These are phyloP conservation scores for Saturnia pavonia DNA, from an alignment of 2,888 invertebrate species.

Conservation along the genomic window DNA sequence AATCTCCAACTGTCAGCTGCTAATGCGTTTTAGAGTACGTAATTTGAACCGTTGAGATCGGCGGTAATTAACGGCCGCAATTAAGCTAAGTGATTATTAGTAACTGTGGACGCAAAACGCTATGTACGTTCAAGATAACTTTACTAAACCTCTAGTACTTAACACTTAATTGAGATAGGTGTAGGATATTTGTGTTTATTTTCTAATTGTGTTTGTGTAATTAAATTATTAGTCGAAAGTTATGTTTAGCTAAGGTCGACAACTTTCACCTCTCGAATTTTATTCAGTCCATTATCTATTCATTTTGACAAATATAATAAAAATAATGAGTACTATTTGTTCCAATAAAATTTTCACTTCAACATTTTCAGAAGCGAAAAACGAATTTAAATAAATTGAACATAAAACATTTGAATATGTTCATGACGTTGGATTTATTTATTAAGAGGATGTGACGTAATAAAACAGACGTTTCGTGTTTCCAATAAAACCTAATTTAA, in stretches of 20 bases:
- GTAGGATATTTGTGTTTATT: background rate
- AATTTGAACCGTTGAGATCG: slow-evolving; percentile 81
- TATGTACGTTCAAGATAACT: slow-evolving; percentile 35
- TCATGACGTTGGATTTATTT: background rate
- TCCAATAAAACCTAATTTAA: slow-evolving; percentile 75
- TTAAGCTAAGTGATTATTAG: slow-evolving; percentile 81
- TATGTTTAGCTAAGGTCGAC: too few relatives aligned
- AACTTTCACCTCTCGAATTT: too few relatives aligned
- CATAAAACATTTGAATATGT: background rate
- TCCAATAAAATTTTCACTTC: too few relatives aligned
- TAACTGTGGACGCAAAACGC: slow-evolving; percentile 61
- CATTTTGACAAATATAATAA: too few relatives aligned
- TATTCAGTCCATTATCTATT: too few relatives aligned
- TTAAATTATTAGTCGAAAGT: background rate
- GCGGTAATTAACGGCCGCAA: slow-evolving; percentile 79
- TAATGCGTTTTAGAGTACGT: slow-evolving; percentile 83
- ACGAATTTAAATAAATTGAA: background rate
- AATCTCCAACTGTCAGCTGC: slow-evolving; percentile 81
- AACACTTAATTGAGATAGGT: slow-evolving; percentile 3
- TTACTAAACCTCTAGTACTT: background rate
- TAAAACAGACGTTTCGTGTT: slow-evolving; percentile 59
- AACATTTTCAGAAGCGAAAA: background rate
- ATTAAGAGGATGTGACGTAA: slow-evolving; percentile 24
- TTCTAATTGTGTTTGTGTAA: background rate
- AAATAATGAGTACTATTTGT: too few relatives aligned